Base-by-base conservation (phyloP, 2,797 vertebrate species). In the Neosilurus mollespiculum region DNA sequence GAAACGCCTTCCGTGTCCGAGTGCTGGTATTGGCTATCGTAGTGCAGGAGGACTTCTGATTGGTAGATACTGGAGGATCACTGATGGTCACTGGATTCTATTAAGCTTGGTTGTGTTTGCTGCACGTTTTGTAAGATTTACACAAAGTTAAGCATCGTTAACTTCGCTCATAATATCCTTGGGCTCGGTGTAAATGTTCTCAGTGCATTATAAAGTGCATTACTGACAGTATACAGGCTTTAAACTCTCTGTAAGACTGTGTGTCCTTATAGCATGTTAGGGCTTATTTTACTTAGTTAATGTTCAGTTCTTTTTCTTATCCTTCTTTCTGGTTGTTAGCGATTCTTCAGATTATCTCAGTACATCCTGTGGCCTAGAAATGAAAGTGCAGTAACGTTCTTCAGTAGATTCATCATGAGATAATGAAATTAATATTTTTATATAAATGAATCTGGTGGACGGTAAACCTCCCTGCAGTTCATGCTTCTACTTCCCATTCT, bases 21-120 rank as follows among this genome's bases (percentile, higher is more conserved):
- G 5, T 65, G 15, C 12, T n/a, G 26, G 4, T 10, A 83, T 80
- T 85, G 80, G 84, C 62, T 53, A 53, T 9, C 18, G 3, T 34
- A n/a, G n/a, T 51, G 43, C 59, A 58, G 20, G 30, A n/a, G 20
- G 61, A 10, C 15, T 16, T 83, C 34, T 49, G 84, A 86, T 83
- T 87, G 82, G 82, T 77, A 15, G 80, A 49, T 26, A 12, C 11
- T 14, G 12, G 26, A 24, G 30, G 1, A 37, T 83, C 30, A 30
- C 20, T 64, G 58, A 18, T 64, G 22, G 51, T 71, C 34, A 34
- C 71, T 34, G 80, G 16, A 56, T 80, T 64, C 34, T 34, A 81
- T 81, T 22, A 78, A 78, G 43, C 49, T 59, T 66, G 26, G 24
- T 30, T 73, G 71, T 73, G 71, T 73, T 54, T 56, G 53, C 24